Percentiles rank a stretch among this genome's conserved stretches.
phyloP scores from a whole-genome alignment of 1,140 invertebrate species.

The Scylla paramamosain region DNA sequence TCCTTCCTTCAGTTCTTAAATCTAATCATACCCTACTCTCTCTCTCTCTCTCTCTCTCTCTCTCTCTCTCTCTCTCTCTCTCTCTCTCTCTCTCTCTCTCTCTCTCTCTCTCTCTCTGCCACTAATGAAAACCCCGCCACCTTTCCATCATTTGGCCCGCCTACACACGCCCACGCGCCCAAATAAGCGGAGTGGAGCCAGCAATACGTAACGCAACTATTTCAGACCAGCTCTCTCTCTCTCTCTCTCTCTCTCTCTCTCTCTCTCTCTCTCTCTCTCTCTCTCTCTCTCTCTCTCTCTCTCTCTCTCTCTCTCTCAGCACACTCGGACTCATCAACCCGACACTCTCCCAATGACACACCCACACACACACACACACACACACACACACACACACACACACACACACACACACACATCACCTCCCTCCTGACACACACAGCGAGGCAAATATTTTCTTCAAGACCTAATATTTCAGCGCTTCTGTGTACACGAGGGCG shows the following conservation, averaged over 20 bases:
- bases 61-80: conserved; percentile 1
- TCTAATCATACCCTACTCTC: too few relatives aligned
- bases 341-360: too few relatives aligned
- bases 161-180: not conserved
- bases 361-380: too few relatives aligned
- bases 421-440: too few relatives aligned
- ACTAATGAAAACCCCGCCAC: not conserved
- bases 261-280: conserved; percentile 32
- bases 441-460: too few relatives aligned
- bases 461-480: too few relatives aligned
- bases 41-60: not conserved
- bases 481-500: too few relatives aligned
- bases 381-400: too few relatives aligned
- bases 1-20: too few relatives aligned
- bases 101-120: conserved; percentile 27
- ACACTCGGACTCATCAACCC: too few relatives aligned
- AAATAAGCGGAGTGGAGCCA: not conserved
- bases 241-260: conserved; percentile 16
- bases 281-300: conserved; percentile 32
- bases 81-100: conserved; percentile 48
- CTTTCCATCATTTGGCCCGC: not conserved
- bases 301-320: conserved; percentile 36
- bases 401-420: too few relatives aligned
- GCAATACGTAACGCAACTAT: conserved; percentile 10
- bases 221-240: conserved; percentile 25